Evolutionary conservation across 2,797 vertebrate genomes (phyloP), one percentile per base, ranked within the genome.

Genomic region (Sebastolobus alascanus): DNA sequence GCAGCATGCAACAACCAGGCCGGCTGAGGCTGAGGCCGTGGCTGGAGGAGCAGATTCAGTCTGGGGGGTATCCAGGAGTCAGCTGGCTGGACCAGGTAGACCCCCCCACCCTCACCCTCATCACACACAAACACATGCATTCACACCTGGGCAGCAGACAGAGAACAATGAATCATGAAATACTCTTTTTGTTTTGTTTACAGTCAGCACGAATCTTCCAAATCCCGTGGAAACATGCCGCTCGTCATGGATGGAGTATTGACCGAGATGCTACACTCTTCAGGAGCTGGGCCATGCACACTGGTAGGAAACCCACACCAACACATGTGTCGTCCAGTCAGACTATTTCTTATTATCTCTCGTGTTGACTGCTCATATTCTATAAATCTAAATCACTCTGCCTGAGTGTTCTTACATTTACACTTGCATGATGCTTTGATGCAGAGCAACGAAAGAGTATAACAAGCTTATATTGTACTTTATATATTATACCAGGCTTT

Each of bases 151-250:
- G 46, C 50, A 52, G 9, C 8, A 16, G 5, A 11, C 18, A 68
- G 3, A 27, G 4, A 25, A 65, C 2, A n/a, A 6, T 27, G 46
- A 52, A 31, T 40, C 10, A 43, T 13, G 38, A 68, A 58, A 52
- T 35, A 33, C 4, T 61, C 0, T 14, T 6, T 56, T 3, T 75
- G n/a, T 80, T 64, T 20, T 8, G 65, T 72, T n/a, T 25, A 14
- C 75, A 96, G 96, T 77, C 93, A 8, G 93, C 92, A 18, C 79
- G 58, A 63, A 91, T 96, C 73, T 97, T 97, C 84, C 96, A 97
- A 79, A 96, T 97, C 85, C 95, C 96, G 2, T 97, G 96, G 96
- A 97, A 95, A 73, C 96, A 97, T 7, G 96, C 96, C 0, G 96
- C 96, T 69, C 95, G 95, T 56, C 96, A 96, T 8, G 95, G 96